Base-by-base conservation (phyloP, 2,797 vertebrate species). In the Urocyon cinereoargenteus region DNA sequence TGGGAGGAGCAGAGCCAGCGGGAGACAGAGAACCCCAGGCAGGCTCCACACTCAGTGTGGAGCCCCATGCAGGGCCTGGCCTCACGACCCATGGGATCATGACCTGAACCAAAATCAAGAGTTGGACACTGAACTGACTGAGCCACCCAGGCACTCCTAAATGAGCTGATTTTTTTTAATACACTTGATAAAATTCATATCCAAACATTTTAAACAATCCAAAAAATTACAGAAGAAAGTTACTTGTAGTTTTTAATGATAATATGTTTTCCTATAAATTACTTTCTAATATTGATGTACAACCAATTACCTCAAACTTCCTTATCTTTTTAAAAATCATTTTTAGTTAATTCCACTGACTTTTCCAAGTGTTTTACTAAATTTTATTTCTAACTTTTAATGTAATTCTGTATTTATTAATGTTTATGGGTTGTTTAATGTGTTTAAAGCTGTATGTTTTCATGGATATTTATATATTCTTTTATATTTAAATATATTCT, bases 261-360 rank as follows among this genome's bases (percentile, higher is more conserved):
- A 72, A 70, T 40, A 66, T 59, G 55, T 86, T 94, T 83, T 75
- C 49, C 61, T 82, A 87, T 62, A 64, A 78, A 83, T 77, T 82
- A 64, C 51, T 87, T 94, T 88, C 36, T 45, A 28, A 16, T 72
- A 36, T 11, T 82, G 26, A 75, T 45, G 11, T n/a, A 26, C 84
- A 55, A n/a, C 61, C 31, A 62, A n/a, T 87, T 49, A 18, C 9
- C 64, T 66, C 70, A 59, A 1, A 93, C 34, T 49, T 77, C 15
- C n/a, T 8, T 78, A 88, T 26, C 34, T 55, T 90, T 82, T 77
- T 57, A 28, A 70, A 87, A 64, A 75, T 73, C 2, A 73, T 24
- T 26, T 91, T 95, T 62, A 51, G 45, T 79, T 84, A 87, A 51
- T 87, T 34, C 16, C 2, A 75, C 31, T 45, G 18, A 1, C 3